Evolutionary conservation across 2,888 invertebrate genomes (phyloP).

Genomic region (Nemotelus pantherinus): DNA sequence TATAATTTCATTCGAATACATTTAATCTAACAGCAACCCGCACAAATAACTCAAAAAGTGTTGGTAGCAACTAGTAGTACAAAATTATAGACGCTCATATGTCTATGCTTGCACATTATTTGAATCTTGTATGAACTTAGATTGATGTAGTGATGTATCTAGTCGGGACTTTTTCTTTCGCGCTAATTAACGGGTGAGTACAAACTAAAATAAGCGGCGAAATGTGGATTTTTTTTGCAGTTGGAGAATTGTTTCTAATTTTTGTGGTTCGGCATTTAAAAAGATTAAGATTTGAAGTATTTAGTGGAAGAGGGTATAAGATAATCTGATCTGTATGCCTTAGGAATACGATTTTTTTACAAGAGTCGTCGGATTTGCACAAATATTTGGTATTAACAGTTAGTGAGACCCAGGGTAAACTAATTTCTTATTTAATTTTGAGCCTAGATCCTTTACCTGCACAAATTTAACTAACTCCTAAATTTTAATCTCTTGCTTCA

Average conservation of each 20-base stretch:
- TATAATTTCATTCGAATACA: conserved; percentile 16
- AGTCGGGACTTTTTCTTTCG: not conserved
- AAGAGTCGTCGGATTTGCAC: too few relatives aligned
- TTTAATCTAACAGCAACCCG: conserved; percentile 1
- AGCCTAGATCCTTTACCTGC: too few relatives aligned
- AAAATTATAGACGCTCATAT: not conserved
- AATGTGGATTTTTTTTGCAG: not conserved
- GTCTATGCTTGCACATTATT: not conserved
- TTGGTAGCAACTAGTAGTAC: not conserved
- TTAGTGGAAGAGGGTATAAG: too few relatives aligned
- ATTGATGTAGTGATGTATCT: not conserved
- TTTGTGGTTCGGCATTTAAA: not conserved
- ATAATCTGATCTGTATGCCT: too few relatives aligned
- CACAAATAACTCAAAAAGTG: not conserved
- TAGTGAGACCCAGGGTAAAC: too few relatives aligned
- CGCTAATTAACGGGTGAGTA: conserved; percentile 4
- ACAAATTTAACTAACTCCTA: too few relatives aligned
- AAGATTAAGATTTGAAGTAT: too few relatives aligned
- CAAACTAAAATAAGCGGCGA: conserved; percentile 10
- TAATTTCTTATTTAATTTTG: too few relatives aligned
- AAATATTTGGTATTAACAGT: too few relatives aligned
- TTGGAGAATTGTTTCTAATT: not conserved
- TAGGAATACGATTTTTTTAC: too few relatives aligned
- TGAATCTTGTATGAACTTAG: not conserved
- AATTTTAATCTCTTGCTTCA: too few relatives aligned